phyloP scores from a whole-genome alignment of 1,140 invertebrate genomes.

The Papilio polytes region DNA sequence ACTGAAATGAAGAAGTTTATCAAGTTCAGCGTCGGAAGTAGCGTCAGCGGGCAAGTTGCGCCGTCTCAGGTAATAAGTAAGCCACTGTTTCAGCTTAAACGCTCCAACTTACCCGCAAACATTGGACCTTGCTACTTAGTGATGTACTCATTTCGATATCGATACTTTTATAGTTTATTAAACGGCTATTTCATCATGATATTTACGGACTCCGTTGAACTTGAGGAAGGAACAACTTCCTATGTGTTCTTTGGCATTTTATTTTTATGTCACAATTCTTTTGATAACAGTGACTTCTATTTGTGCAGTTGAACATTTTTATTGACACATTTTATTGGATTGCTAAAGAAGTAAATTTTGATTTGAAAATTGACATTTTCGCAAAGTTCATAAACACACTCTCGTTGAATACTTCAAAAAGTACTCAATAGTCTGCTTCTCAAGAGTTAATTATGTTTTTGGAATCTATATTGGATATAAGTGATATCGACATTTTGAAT shows the following conservation, averaged over 20 bases:
- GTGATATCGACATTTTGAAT: slow-evolving; percentile 41
- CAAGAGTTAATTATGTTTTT: not conserved
- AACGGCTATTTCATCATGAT: not conserved
- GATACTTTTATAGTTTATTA: not conserved
- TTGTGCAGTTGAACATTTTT: no score
- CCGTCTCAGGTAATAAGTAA: slow-evolving; percentile 78
- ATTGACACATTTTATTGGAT: no score
- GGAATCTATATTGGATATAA: not conserved
- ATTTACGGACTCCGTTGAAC: no score
- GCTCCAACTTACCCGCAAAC: slow-evolving; percentile 70
- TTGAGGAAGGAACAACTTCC: no score
- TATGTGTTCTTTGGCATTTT: no score
- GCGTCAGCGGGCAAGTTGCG: slow-evolving; percentile 62
- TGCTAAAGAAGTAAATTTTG: no score
- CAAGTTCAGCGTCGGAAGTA: slow-evolving; percentile 17
- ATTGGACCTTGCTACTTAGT: slow-evolving; percentile 50
- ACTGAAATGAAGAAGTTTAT: slow-evolving; percentile 28
- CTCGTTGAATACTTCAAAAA: no score
- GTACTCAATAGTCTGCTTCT: no score
- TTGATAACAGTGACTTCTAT: no score
- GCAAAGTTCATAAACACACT: no score
- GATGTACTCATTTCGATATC: slow-evolving; percentile 41
- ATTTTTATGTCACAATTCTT: no score
- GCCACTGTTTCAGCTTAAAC: slow-evolving; percentile 80
- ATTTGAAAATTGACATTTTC: no score